Conservation (phyloP, 2,797 vertebrate species). For the Crenichthys baileyi region DNA sequence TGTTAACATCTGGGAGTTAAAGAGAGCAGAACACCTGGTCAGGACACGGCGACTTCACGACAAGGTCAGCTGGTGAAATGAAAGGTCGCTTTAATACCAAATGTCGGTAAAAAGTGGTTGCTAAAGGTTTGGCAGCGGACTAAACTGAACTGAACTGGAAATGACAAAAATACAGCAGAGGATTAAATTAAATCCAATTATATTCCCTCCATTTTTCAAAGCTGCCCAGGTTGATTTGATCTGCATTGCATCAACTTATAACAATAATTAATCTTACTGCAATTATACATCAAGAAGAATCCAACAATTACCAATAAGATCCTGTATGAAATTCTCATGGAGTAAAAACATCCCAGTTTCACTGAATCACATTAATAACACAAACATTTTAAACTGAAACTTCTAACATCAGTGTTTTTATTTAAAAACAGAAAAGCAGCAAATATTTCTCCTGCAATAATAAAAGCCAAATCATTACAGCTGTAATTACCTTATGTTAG, state of each 20-base stretch:
- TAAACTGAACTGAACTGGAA: background rate
- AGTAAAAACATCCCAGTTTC: too few relatives aligned
- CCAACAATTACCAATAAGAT: too few relatives aligned
- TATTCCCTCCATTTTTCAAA: background rate
- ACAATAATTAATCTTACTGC: background rate
- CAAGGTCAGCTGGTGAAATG: background rate
- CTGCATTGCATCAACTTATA: background rate
- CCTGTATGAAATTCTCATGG: too few relatives aligned
- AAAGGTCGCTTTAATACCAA: background rate
- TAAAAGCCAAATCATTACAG: too few relatives aligned
- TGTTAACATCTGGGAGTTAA: conserved; percentile 90
- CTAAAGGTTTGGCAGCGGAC: background rate
- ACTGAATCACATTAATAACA: too few relatives aligned
- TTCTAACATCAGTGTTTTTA: too few relatives aligned
- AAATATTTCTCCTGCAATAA: too few relatives aligned
- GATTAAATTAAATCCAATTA: background rate
- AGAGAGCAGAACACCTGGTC: background rate
- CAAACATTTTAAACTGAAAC: too few relatives aligned
- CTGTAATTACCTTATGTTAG: too few relatives aligned
- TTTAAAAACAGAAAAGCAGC: too few relatives aligned
- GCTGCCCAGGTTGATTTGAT: background rate
- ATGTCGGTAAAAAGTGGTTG: background rate
- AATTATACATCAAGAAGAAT: too few relatives aligned
- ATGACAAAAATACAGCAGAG: background rate
- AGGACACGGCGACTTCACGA: background rate